Evolutionary conservation across 1,140 invertebrate species (phyloP).

Genomic region (Ditylenchus dipsaci): DNA sequence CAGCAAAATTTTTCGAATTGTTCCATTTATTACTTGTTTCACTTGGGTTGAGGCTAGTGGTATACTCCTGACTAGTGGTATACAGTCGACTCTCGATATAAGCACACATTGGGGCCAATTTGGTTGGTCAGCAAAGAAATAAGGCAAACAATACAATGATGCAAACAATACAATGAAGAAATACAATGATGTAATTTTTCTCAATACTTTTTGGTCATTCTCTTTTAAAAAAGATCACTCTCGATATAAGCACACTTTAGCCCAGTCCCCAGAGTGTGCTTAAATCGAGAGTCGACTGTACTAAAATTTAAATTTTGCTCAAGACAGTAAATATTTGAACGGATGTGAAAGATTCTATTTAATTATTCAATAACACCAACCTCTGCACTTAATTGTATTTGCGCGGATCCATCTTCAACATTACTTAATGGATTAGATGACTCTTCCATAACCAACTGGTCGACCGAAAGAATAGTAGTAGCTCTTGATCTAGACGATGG

Average conservation of each 20-base stretch:
- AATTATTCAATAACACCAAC: neutral
- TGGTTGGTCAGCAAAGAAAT: no score
- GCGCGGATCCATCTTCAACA: neutral
- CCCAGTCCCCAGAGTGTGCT: no score
- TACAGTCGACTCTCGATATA: no score
- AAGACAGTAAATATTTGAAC: neutral
- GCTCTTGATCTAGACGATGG: neutral
- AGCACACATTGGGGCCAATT: neutral
- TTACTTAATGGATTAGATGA: neutral
- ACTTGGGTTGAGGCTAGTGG: no score
- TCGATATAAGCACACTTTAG: no score
- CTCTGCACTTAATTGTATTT: neutral
- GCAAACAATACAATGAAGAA: conserved; percentile 4
- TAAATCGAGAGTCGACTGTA: no score
- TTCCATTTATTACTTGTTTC: no score
- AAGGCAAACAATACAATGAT: conserved; percentile 14
- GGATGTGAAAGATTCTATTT: neutral
- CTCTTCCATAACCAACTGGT: conserved; percentile 5
- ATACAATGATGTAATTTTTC: neutral
- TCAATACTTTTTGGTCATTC: no score
- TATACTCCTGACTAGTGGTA: no score
- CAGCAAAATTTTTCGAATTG: no score
- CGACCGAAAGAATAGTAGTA: conserved; percentile 17
- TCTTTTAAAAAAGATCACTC: no score
- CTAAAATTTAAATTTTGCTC: neutral